Percentiles rank a stretch among this genome's conserved stretches.
phyloP scores from a whole-genome alignment of 1,140 invertebrate genomes.

The Vollenhovia emeryi region DNA sequence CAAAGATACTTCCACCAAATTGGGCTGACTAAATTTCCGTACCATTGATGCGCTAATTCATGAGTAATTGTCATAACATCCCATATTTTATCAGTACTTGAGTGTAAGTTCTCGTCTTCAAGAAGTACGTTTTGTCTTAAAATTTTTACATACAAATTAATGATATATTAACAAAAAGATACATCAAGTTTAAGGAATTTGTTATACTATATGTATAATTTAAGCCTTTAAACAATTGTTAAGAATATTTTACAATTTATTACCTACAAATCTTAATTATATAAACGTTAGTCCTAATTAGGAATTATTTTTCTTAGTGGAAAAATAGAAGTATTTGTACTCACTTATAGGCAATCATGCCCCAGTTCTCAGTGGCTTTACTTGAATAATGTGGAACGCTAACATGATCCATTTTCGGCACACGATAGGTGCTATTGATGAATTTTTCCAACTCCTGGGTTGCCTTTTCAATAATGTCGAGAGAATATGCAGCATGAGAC shows the following conservation, averaged over 20 bases:
- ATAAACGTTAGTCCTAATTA: no score
- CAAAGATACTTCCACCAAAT: slow-evolving; percentile 84
- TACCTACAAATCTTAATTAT: no score
- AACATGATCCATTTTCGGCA: slow-evolving; percentile 89
- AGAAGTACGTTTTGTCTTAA: neutral
- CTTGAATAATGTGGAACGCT: slow-evolving; percentile 91
- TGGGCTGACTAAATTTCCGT: slow-evolving; percentile 89
- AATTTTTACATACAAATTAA: neutral
- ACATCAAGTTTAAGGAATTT: neutral
- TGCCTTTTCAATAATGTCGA: slow-evolving; percentile 85
- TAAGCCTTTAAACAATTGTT: neutral
- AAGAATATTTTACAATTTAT: neutral
- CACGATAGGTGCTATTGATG: slow-evolving; percentile 83
- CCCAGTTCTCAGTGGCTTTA: slow-evolving; percentile 93
- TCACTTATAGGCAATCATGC: slow-evolving; percentile 85
- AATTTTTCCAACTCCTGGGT: slow-evolving; percentile 83
- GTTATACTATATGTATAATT: neutral
- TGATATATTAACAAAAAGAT: neutral
- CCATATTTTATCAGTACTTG: neutral
- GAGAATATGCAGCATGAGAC: slow-evolving; percentile 87
- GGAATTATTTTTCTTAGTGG: no score
- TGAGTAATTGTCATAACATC: slow-evolving; percentile 80
- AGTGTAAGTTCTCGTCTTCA: neutral
- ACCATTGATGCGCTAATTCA: slow-evolving; percentile 90
- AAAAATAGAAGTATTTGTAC: neutral